Conservation (phyloP, 2,888 invertebrate species). For the Theretra japonica region DNA sequence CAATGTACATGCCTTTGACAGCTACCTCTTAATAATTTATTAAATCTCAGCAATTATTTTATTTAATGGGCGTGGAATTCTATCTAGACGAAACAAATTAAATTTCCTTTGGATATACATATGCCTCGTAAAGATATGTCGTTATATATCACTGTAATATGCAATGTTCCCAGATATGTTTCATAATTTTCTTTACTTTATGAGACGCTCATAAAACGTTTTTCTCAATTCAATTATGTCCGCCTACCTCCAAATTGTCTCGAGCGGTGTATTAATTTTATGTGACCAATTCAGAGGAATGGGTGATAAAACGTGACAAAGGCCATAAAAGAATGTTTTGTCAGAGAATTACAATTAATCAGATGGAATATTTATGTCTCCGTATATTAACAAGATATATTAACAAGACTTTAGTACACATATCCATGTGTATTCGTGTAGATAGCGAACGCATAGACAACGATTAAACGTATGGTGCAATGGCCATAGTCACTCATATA, state of each 20-base stretch:
- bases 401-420: too few relatives aligned
- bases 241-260: constrained; percentile 20
- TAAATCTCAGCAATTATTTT: background rate
- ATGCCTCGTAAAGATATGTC: constrained; percentile 9
- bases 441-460: too few relatives aligned
- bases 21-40: too few relatives aligned
- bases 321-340: background rate
- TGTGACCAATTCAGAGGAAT: constrained; percentile 13
- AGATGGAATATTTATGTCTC: too few relatives aligned
- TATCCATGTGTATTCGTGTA: too few relatives aligned
- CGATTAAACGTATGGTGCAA: too few relatives aligned
- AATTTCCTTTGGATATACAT: background rate
- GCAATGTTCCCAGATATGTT: constrained; percentile 17
- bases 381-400: too few relatives aligned
- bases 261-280: constrained; percentile 18
- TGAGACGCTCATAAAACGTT: constrained; percentile 21
- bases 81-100: background rate
- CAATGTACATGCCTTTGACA: too few relatives aligned
- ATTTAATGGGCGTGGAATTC: background rate
- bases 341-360: too few relatives aligned
- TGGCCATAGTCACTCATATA: too few relatives aligned
- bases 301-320: constrained; percentile 16
- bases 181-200: constrained; percentile 28
- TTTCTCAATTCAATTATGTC: constrained; percentile 25
- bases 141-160: constrained; percentile 23